phyloP scores from a whole-genome alignment of 2,113 vertebrate genomes.

The Mola mola region DNA sequence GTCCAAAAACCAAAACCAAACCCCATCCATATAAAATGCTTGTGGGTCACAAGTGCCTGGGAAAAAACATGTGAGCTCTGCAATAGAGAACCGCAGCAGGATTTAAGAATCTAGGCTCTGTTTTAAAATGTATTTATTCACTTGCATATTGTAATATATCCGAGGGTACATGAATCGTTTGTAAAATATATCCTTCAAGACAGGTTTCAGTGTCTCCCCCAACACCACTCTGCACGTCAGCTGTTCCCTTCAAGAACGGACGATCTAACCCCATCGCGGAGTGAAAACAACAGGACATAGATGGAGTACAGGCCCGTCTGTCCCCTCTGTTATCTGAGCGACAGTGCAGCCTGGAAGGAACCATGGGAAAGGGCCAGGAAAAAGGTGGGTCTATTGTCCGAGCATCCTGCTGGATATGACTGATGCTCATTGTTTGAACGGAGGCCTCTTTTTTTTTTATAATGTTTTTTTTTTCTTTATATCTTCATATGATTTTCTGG shows the following conservation, averaged over 20 bases:
- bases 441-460: slow-evolving; percentile 26
- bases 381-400: slow-evolving; percentile 95
- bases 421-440: slow-evolving; percentile 83
- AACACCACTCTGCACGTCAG: slow-evolving; percentile 11
- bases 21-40: too few species aligned
- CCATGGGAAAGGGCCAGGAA: slow-evolving; percentile 93
- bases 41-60: too few species aligned
- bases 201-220: slow-evolving; percentile 3
- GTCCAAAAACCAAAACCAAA: too few species aligned
- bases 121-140: not conserved
- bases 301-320: slow-evolving; percentile 69
- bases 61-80: too few species aligned
- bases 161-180: not conserved
- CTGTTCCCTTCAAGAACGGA: slow-evolving; percentile 14
- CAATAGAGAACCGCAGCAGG: not conserved
- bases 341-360: slow-evolving; percentile 91
- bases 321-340: slow-evolving; percentile 84
- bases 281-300: slow-evolving; percentile 75
- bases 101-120: not conserved
- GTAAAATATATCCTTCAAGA: not conserved
- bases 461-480: slow-evolving; percentile 32
- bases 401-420: slow-evolving; percentile 89
- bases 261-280: slow-evolving; percentile 7
- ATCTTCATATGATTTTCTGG: slow-evolving; percentile 35
- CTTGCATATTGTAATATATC: not conserved